These are phyloP conservation scores for Podotricha telesiphe DNA, from an alignment of 2,888 invertebrate species.

Conservation along the genomic window DNA sequence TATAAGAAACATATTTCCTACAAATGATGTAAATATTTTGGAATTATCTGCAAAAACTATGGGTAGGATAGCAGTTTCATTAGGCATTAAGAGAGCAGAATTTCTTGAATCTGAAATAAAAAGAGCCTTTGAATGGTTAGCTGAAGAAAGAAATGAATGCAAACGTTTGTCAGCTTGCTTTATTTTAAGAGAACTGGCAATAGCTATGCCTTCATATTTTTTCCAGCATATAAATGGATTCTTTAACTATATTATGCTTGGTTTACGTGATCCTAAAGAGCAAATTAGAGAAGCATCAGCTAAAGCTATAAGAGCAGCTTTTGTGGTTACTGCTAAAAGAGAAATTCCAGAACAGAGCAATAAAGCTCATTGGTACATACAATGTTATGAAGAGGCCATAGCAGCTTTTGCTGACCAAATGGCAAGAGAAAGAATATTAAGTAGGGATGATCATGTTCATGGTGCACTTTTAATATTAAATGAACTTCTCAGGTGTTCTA, in stretches of 20 bases:
- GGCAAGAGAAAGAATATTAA: conserved; percentile 85
- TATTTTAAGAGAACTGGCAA: conserved; percentile 95
- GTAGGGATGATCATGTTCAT: conserved; percentile 95
- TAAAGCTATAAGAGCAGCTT: conserved; percentile 95
- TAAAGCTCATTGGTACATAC: conserved; percentile 95
- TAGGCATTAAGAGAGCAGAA: conserved; percentile 96
- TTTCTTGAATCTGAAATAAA: conserved; percentile 98
- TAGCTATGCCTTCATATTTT: conserved; percentile 98
- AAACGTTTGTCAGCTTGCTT: conserved; percentile 96
- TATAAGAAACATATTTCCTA: conserved; percentile 93
- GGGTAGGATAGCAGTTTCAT: conserved; percentile 93
- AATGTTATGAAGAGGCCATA: conserved; percentile 95
- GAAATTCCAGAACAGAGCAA: conserved; percentile 95
- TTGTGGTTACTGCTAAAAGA: conserved; percentile 96
- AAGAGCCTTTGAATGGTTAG: conserved; percentile 96
- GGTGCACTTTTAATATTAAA: conserved; percentile 96
- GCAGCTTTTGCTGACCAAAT: conserved; percentile 87
- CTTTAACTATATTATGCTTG: conserved; percentile 95
- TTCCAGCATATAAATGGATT: conserved; percentile 95
- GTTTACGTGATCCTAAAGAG: conserved; percentile 95
- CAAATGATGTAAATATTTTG: conserved; percentile 94
- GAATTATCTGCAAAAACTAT: conserved; percentile 97
- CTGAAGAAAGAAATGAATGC: conserved; percentile 94
- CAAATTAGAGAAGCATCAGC: conserved; percentile 96
- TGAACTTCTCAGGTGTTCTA: conserved; percentile 95